These are phyloP conservation scores for Siniperca chuatsi DNA, from an alignment of 2,113 vertebrate genomes.

Conservation along the genomic window DNA sequence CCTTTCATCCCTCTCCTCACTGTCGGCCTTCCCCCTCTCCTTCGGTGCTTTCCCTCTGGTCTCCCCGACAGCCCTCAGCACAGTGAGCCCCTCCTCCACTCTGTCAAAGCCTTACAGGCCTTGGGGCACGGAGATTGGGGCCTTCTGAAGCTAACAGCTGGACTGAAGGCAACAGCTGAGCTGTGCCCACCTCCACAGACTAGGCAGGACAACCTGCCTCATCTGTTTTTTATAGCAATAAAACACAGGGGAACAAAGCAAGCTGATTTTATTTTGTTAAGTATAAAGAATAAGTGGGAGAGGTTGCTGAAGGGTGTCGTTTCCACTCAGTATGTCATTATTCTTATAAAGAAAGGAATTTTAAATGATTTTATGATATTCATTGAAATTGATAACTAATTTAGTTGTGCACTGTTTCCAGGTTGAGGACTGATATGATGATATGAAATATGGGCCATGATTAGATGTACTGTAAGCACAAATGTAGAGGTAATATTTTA, in stretches of 20 bases:
- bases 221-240: constrained; percentile 38
- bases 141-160: constrained; percentile 88
- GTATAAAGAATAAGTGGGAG: constrained; percentile 28
- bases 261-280: constrained; percentile 55
- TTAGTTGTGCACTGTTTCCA: constrained; percentile 59
- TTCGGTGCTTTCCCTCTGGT: constrained; percentile 94
- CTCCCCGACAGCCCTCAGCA: constrained; percentile 87
- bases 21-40: constrained; percentile 94
- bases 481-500: constrained; percentile 30
- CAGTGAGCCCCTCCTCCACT: constrained; percentile 82
- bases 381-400: constrained; percentile 43
- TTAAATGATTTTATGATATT: constrained; percentile 42
- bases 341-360: constrained; percentile 23
- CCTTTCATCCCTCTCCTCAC: constrained; percentile 91
- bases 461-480: constrained; percentile 49
- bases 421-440: constrained; percentile 43
- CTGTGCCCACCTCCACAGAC: constrained; percentile 52
- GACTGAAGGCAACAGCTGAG: constrained; percentile 77
- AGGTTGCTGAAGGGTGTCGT: constrained; percentile 12
- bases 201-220: constrained; percentile 26
- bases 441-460: constrained; percentile 29
- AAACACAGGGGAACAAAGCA: constrained; percentile 45
- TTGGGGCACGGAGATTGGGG: constrained; percentile 97
- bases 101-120: constrained; percentile 95
- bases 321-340: constrained; percentile 24